Base-by-base conservation (phyloP, 1,140 invertebrate species). In the Zaprionus lachaisei region DNA sequence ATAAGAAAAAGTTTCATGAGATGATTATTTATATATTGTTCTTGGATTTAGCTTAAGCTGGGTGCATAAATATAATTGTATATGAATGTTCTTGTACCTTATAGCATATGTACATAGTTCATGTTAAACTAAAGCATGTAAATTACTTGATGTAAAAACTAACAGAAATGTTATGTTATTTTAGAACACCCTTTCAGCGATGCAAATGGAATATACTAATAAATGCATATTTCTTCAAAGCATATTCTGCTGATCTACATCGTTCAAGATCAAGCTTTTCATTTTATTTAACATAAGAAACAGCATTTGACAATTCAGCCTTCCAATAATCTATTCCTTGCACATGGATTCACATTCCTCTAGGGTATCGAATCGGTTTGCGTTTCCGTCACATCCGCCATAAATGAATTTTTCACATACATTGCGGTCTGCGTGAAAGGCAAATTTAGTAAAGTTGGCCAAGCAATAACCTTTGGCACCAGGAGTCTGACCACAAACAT, bases 331-430 rank as follows among this genome's bases (percentile, higher is more conserved):
- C 5, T 3, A 28, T 9, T 1, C 63, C 56, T 72, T 69, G 79
- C 90, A 92, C 55, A 63, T 77, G 7, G 65, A 26, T 22, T 91
- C 86, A 20, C 85, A 90, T 0, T 11, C 5, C 6, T 49, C 38
- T 26, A 71, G 14, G 2, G 24, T 5, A 0, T 0, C 12, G 92
- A 98, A 99, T 74, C 95, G 95, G 92, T 99, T 98, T 28, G 95
- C 95, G 91, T 99, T 99, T 47, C 98, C 98, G 54, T 97, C 95
- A 91, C 97, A 98, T 1, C 97, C 97, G 9, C 96, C 95, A 81
- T 95, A 97, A n/a, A 95, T 93, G 79, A 97, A 97, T 71, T 95
- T 95, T 1, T 94, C 93, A 83, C 97, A 97, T 15, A 95, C 94
- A 83, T 96, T 96, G 15, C 94, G 93, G 1, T 94, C 94, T 1